Base-by-base conservation (phyloP, 2,888 invertebrate species). In the Drosophila kuntzei region DNA sequence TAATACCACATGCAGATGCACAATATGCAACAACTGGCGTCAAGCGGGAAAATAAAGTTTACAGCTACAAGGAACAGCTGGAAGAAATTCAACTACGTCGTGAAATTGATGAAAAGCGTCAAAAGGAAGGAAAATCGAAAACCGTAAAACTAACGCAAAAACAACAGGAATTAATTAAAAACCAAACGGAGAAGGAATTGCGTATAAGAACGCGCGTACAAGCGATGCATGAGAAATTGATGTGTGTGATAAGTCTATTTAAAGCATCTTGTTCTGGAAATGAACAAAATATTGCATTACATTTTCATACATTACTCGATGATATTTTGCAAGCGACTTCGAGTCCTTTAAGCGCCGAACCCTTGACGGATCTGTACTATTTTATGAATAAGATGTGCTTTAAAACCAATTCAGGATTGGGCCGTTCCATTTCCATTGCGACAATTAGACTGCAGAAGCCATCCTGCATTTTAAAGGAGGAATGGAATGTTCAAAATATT, bases 41-140 rank as follows among this genome's bases (percentile, higher is more conserved):
- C 91, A 98, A 97, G 92, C 94, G 98, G 14, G 99, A 99, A 91
- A 99, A 98, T 92, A 99, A 98, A 93, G 97, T 96, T 2, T 99
- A 99, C 92, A 98, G 98, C 71, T 98, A 97, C 92, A 97, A 98
- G 90, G 99, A 99, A 71, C 99, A 99, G 91, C 94, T 98, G 89
- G 99, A 98, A 89, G 99, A 99, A 91, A 92, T 98, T 78, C 97
- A 98, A 90, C 93, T 99, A 57, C 94, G 97, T n/a, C 95, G 97
- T 68, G 98, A 99, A 93, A 93, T 98, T 18, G 98, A 98, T 81
- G 98, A 98, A 82, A 98, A 98, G 92, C 95, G 95, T 57, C 95
- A 95, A 27, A 94, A 94, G 64, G 96, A 97, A 85, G 97, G 97
- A 0, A 97, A 96, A 91, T 92, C 95, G 37, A 96, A 95, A 80